Base-by-base conservation (phyloP, 2,797 vertebrate genomes). In the Distichodus sexfasciatus region DNA sequence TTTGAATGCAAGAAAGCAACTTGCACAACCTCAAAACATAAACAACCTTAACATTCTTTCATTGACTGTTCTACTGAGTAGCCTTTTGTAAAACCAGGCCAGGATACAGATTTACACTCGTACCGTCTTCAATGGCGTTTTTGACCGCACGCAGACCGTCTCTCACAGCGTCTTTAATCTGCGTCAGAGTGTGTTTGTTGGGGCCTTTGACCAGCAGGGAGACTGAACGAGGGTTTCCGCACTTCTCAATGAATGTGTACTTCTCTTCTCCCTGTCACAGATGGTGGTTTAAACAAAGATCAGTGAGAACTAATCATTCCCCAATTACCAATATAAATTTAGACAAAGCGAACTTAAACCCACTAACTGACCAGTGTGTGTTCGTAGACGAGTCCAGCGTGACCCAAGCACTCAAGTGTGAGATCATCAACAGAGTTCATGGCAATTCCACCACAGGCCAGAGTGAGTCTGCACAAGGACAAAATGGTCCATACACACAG, bases 401-500 rank as follows among this genome's bases (percentile, higher is more conserved):
- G 79, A 24, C 97, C 97, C 89, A 99, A 85, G 55, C 94, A 96
- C 6, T 97, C 96, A 0, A 87, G 84, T 8, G 88, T 93, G 54
- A 99, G 90, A 83, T 96, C 96, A 8, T 98, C 96, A 38, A 98
- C 83, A 0, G 96, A 98, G 78, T 99, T 99, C 90, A 98, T 94
- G 62, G 97, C 94, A n/a, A 91, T 80, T 1, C 97, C 96, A 0
- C 96, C 97, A 28, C 96, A 99, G 0, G 97, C 97, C 23, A 99
- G 89, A 4, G 92, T 91, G 68, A 99, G 85, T 19, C 96, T 99
- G 33, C 23, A 15, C 33, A 53, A 46, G 4, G 14, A 15, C 1
- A 35, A 28, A 2, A 15, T 12, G 33, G 14, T 29, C n/a, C 31
- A 36, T 36, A 12, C 33, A 38, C 14, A 36, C 21, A 4, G 36